Evolutionary conservation across 1,140 invertebrate species (phyloP), one percentile per base, ranked within the genome.

Genomic region (Brachionus rotundiformis): DNA sequence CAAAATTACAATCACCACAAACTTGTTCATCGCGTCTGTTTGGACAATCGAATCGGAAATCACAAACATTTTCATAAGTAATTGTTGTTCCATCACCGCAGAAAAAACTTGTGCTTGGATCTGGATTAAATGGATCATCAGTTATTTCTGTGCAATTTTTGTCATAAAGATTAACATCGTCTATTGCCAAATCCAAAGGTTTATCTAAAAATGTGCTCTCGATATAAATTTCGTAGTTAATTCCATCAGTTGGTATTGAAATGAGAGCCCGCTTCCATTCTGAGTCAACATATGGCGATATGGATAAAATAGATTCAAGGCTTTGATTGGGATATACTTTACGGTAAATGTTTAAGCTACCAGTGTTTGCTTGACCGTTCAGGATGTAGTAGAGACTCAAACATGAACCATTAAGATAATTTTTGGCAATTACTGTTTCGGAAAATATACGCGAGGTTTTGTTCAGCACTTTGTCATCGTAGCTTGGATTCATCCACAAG

Each of bases 1-100:
- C 84, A 61, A 84, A 85, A 47, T 82, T 81, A 36, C 84, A 84
- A 29, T 82, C 79, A 10, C 83, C 83, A 77, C 84, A 85, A 10
- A 23, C 49, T 41, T 68, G 73, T 83, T 85, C 84, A 63, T 85
- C 84, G n/a, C 7, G 19, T 44, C 83, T 82, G 19, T 82, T 65
- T 1, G 63, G 71, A 65, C 84, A 85, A 49, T 84, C 84, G 4
- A 8, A 13, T 63, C 80, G 83, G 36, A 85, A 85, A 41, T 85
- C 83, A 49, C 84, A 85, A 10, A 83, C 83, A 44, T 71, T 59
- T 23, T 75, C 61, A 25, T 47, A 49, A 7, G 81, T 41, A 5
- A 84, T 54, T 19, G 82, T 83, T 16, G 82, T 83, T 13, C 84
- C 82, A 49, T 85, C 83, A 13, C 77, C 80, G 39, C 84, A 85